These are phyloP conservation scores for Octomys mimax DNA, from an alignment of 2,797 vertebrate species.

Conservation along the genomic window DNA sequence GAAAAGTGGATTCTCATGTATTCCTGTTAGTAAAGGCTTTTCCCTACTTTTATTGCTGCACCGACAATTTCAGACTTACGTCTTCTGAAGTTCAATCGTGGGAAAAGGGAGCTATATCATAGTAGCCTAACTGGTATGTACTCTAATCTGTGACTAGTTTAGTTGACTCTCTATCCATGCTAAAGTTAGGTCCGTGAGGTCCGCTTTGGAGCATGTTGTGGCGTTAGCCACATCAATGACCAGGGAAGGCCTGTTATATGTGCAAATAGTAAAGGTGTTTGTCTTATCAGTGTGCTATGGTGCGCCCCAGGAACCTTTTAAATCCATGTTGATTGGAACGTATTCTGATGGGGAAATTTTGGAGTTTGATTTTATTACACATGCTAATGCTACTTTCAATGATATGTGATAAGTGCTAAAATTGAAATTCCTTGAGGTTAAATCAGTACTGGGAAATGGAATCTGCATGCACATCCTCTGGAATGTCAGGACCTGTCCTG, in stretches of 20 bases:
- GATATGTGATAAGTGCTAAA: constrained; percentile 14
- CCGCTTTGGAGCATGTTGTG: not conserved
- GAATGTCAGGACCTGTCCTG: not conserved
- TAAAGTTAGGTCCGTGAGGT: not conserved
- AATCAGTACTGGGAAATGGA: not conserved
- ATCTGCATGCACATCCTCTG: not conserved
- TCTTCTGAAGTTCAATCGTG: constrained; percentile 13
- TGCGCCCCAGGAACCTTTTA: not conserved
- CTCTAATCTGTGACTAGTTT: constrained; percentile 11
- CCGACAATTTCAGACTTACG: constrained; percentile 34
- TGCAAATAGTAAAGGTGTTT: not conserved
- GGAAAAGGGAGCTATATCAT: constrained; percentile 26
- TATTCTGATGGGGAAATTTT: not conserved
- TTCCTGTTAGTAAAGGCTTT: constrained; percentile 19
- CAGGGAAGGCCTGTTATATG: not conserved
- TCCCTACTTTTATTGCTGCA: constrained; percentile 19
- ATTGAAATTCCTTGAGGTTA: not conserved
- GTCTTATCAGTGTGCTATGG: not conserved
- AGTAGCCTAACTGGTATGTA: not conserved
- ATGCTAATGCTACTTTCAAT: not conserved
- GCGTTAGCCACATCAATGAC: not conserved
- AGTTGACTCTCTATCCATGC: not conserved
- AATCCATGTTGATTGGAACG: not conserved
- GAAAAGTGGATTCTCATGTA: constrained; percentile 5
- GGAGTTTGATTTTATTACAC: not conserved